Conservation (phyloP, 2,888 invertebrate species). For the Pherbina coryleti region DNA sequence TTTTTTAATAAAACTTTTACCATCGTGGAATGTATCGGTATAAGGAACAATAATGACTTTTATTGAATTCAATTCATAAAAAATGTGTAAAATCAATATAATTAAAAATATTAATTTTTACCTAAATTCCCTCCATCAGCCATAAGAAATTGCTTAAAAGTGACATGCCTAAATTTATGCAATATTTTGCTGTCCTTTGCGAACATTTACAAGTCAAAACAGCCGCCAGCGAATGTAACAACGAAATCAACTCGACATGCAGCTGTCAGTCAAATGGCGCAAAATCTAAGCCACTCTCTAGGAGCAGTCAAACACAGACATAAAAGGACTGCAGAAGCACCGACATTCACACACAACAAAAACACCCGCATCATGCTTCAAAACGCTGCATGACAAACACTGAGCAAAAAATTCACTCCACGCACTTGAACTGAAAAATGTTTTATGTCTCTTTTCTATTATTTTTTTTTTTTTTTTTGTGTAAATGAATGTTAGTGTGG, state of each 20-base stretch:
- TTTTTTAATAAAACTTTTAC: too few relatives aligned
- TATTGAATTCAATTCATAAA: too few relatives aligned
- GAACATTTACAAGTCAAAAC: too few relatives aligned
- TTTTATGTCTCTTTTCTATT: background rate
- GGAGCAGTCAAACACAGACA: background rate
- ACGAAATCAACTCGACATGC: background rate
- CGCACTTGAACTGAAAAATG: slow-evolving; percentile 1
- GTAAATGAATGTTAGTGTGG: too few relatives aligned
- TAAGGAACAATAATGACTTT: too few relatives aligned
- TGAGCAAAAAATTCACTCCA: background rate
- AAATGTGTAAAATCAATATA: too few relatives aligned
- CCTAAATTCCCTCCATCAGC: too few relatives aligned
- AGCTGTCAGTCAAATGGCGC: slow-evolving; percentile 1
- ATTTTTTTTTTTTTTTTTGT: background rate
- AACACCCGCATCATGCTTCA: background rate
- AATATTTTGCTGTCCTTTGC: too few relatives aligned
- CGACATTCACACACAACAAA: background rate
- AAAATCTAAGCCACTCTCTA: background rate
- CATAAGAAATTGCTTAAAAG: too few relatives aligned
- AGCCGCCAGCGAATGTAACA: background rate
- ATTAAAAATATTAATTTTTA: too few relatives aligned
- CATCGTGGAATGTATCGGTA: too few relatives aligned
- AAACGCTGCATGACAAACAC: background rate
- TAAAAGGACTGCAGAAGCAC: background rate
- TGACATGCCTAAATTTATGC: too few relatives aligned